phyloP scores from a whole-genome alignment of 1,140 invertebrate species.

The Heterodera schachtii region DNA sequence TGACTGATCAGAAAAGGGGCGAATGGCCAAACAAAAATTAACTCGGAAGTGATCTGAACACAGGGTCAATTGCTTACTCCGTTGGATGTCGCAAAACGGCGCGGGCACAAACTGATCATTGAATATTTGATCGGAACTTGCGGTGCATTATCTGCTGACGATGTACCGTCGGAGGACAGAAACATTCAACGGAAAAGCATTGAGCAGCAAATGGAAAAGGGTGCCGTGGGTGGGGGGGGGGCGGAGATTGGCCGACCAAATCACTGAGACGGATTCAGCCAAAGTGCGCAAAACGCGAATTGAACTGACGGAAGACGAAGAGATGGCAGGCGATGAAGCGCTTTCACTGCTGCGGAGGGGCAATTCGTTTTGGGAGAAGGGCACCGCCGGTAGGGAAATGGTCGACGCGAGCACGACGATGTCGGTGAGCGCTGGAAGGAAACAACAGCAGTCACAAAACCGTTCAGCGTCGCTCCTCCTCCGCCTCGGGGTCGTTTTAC shows the following conservation, averaged over 20 bases:
- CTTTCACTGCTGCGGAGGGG: slow-evolving; percentile 9
- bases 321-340: not conserved
- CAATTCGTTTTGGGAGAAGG: slow-evolving; percentile 17
- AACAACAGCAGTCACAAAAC: not conserved
- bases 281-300: slow-evolving; percentile 38
- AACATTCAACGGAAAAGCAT: slow-evolving; percentile 38
- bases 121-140: slow-evolving; percentile 49
- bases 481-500: slow-evolving; percentile 28
- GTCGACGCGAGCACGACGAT: slow-evolving; percentile 30
- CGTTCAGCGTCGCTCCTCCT: slow-evolving; percentile 51
- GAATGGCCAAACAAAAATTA: not conserved
- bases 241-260: not conserved
- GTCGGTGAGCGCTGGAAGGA: slow-evolving; percentile 16
- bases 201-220: slow-evolving; percentile 49
- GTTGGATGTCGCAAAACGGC: slow-evolving; percentile 53
- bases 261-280: slow-evolving; percentile 24
- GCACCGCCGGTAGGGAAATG: not conserved
- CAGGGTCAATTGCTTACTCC: slow-evolving; percentile 50
- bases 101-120: slow-evolving; percentile 47
- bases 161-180: slow-evolving; percentile 38
- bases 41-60: not conserved
- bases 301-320: slow-evolving; percentile 29
- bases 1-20: too few species aligned
- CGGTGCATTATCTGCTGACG: slow-evolving; percentile 30
- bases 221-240: slow-evolving; percentile 14